Base-by-base conservation (phyloP, 1,140 invertebrate genomes). In the Tetraneura akinire region DNA sequence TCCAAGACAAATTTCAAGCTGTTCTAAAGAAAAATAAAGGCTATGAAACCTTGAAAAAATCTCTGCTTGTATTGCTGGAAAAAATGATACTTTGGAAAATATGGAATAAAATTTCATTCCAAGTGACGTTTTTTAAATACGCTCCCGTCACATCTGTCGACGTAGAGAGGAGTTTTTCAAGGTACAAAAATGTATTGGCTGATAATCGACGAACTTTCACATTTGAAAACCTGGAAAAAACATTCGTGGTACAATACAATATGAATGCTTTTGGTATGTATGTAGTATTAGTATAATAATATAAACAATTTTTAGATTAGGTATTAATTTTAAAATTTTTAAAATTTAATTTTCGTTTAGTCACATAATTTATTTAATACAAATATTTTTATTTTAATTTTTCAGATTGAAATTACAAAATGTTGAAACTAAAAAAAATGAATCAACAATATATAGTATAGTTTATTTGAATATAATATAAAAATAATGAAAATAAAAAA, bases 251-350 rank as follows among this genome's bases (percentile, higher is more conserved):
- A n/a, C n/a, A n/a, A n/a, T n/a, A n/a, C n/a, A n/a, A n/a, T n/a
- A n/a, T n/a, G n/a, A n/a, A n/a, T n/a, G n/a, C n/a, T n/a, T 53
- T 53, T 53, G 49, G 49, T 53, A 53, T 53, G 51, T 53, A 53
- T 53, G n/a, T n/a, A n/a, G n/a, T n/a, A n/a, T n/a, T n/a, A n/a
- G n/a, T n/a, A n/a, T n/a, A n/a, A n/a, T n/a, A n/a, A n/a, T n/a
- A n/a, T n/a, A n/a, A n/a, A n/a, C n/a, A n/a, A n/a, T n/a, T n/a
- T n/a, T n/a, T n/a, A n/a, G n/a, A n/a, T n/a, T n/a, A n/a, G n/a
- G n/a, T n/a, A n/a, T n/a, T n/a, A n/a, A n/a, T n/a, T n/a, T n/a
- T n/a, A n/a, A n/a, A n/a, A n/a, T n/a, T n/a, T n/a, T n/a, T n/a
- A n/a, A n/a, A n/a, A n/a, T n/a, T n/a, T 53, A 6, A 53, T 53